Evolutionary conservation across 2,797 vertebrate species (phyloP).

Genomic region (Champsocephalus gunnari): DNA sequence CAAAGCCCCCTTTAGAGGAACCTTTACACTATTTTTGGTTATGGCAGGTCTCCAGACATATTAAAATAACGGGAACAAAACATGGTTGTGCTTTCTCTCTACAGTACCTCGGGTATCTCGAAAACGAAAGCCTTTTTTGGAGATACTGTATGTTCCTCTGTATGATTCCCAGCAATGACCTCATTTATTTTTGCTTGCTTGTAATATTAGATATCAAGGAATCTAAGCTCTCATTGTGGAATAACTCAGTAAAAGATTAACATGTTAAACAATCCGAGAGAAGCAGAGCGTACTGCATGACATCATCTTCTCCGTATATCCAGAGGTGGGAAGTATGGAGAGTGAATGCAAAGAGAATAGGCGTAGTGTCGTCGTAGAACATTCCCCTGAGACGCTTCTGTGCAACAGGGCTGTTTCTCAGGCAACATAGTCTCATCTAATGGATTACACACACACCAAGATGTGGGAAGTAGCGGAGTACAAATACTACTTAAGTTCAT

Average conservation of each 20-base stretch:
- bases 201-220: neutral
- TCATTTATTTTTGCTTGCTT: neutral
- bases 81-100: too few relatives aligned
- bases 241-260: neutral
- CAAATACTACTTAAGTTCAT: too few relatives aligned
- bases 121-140: too few relatives aligned
- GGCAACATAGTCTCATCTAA: slow-evolving; percentile 38
- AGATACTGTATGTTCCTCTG: too few relatives aligned
- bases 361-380: slow-evolving; percentile 28
- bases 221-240: neutral
- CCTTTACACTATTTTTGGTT: too few relatives aligned
- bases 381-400: slow-evolving; percentile 21
- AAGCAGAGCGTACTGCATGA: slow-evolving; percentile 6
- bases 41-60: too few relatives aligned
- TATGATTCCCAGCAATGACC: neutral
- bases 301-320: slow-evolving; percentile 36
- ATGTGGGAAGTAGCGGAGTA: too few relatives aligned
- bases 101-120: too few relatives aligned
- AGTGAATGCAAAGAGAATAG: slow-evolving; percentile 56
- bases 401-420: slow-evolving; percentile 25
- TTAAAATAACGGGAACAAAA: too few relatives aligned
- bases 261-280: slow-evolving; percentile 6
- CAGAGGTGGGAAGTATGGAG: slow-evolving; percentile 16
- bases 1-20: too few relatives aligned
- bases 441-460: slow-evolving; percentile 47